Conservation (phyloP, 2,113 vertebrate genomes). For the Reinhardtius hippoglossoides region DNA sequence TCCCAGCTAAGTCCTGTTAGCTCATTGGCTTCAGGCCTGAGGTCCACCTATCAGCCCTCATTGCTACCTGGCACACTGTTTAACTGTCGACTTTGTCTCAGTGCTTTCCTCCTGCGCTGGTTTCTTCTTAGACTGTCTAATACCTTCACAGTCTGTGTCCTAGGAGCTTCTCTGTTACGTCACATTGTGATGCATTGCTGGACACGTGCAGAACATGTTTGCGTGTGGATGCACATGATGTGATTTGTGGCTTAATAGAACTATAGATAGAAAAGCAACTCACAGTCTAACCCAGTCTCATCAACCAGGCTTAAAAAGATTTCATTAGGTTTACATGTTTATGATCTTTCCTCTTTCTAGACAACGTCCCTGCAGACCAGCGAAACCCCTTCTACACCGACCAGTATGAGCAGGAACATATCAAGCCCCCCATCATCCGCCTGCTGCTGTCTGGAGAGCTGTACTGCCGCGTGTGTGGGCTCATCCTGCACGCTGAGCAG, state of each 20-base stretch:
- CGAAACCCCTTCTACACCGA: constrained; percentile 94
- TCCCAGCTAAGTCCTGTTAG: constrained; percentile 53
- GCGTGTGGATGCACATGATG: not conserved
- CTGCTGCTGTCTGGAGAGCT: constrained; percentile 93
- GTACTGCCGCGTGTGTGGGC: constrained; percentile 91
- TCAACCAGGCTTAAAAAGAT: not conserved
- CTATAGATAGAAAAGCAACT: not conserved
- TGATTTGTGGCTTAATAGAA: constrained; percentile 18
- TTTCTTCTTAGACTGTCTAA: constrained; percentile 54
- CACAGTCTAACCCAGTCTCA: not conserved
- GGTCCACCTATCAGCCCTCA: constrained; percentile 8
- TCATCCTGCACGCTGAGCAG: constrained; percentile 92
- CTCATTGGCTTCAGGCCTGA: constrained; percentile 51
- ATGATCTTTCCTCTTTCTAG: constrained; percentile 70
- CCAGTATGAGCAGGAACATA: constrained; percentile 97
- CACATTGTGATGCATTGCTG: constrained; percentile 26
- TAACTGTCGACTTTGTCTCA: constrained; percentile 34
- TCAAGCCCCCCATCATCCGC: constrained; percentile 91
- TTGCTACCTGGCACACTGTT: constrained; percentile 23
- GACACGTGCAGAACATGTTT: constrained; percentile 36
- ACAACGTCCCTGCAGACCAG: constrained; percentile 92
- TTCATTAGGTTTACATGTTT: not conserved
- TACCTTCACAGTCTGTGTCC: constrained; percentile 19
- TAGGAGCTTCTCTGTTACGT: constrained; percentile 42
- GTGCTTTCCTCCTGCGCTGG: not conserved